Percentiles rank a stretch among this genome's conserved stretches.
Evolutionary conservation across 2,888 invertebrate genomes (phyloP).

Genomic region (Agrypnus murinus): DNA sequence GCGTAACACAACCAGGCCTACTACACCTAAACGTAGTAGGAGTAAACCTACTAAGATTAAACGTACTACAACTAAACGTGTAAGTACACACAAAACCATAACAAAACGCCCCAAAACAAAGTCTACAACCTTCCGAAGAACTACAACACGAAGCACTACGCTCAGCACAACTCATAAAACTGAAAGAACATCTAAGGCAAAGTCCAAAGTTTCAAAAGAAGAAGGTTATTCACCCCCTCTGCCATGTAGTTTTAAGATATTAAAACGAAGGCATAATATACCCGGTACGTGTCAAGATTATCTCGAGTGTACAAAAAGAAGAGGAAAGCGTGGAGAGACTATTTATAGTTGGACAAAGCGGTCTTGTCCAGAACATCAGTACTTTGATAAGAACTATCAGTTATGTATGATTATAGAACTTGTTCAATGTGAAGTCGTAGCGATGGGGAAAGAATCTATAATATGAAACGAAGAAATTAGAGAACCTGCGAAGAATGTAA

Average conservation of each 20-base stretch:
- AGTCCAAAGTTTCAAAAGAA: too few relatives aligned
- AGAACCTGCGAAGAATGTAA: too few relatives aligned
- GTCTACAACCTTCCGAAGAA: too few relatives aligned
- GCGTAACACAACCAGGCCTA: conserved; percentile 44
- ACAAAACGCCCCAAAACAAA: too few relatives aligned
- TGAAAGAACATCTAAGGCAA: too few relatives aligned
- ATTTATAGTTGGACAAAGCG: neutral
- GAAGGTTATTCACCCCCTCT: too few relatives aligned
- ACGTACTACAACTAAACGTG: conserved; percentile 38
- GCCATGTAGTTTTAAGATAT: neutral
- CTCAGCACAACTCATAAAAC: conserved; percentile 15
- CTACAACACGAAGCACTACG: neutral
- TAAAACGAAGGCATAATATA: neutral
- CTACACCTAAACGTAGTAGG: conserved; percentile 42
- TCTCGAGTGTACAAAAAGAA: neutral
- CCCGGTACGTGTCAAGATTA: neutral
- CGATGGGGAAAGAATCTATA: too few relatives aligned
- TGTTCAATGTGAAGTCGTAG: neutral
- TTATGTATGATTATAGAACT: neutral
- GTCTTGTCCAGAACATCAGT: neutral
- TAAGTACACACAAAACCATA: neutral
- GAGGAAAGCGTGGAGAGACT: too few relatives aligned
- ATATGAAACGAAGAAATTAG: too few relatives aligned
- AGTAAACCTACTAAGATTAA: conserved; percentile 51
- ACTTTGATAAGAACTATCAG: neutral